Conservation (phyloP, 1,140 invertebrate genomes). For the Eumaeus atala region DNA sequence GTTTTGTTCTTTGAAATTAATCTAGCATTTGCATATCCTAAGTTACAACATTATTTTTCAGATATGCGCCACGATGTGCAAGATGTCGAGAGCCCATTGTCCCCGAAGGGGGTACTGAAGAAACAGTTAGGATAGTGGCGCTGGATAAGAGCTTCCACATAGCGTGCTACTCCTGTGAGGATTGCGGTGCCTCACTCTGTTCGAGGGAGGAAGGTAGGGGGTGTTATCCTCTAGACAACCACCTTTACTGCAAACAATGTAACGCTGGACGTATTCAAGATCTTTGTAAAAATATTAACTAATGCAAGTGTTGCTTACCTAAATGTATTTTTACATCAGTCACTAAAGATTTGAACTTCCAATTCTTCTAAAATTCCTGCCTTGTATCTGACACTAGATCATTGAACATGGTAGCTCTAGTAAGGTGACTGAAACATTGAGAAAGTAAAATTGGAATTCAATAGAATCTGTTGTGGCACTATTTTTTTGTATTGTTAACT, state of each 20-base stretch:
- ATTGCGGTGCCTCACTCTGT: constrained; percentile 93
- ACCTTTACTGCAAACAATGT: constrained; percentile 96
- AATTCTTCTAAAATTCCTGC: too few relatives aligned
- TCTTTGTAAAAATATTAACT: constrained; percentile 83
- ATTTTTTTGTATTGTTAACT: too few relatives aligned
- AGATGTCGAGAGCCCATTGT: constrained; percentile 95
- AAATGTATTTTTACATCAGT: too few relatives aligned
- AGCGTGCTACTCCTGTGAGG: constrained; percentile 98
- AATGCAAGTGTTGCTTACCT: constrained; percentile 15
- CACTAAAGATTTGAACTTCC: too few relatives aligned
- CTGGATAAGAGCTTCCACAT: constrained; percentile 97
- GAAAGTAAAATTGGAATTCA: too few relatives aligned
- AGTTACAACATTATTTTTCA: too few relatives aligned
- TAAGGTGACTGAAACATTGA: too few relatives aligned
- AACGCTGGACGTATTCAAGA: constrained; percentile 93
- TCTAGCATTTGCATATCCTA: too few relatives aligned
- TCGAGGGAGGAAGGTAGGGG: constrained; percentile 95
- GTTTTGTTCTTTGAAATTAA: too few relatives aligned
- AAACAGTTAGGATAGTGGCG: constrained; percentile 97
- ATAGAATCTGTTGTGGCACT: too few relatives aligned
- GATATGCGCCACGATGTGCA: constrained; percentile 96
- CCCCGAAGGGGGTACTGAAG: constrained; percentile 94
- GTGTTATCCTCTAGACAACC: constrained; percentile 96
- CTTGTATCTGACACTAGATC: too few relatives aligned
- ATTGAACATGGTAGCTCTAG: too few relatives aligned